Conservation (phyloP, 2,888 invertebrate species). For the Psylliodes chrysocephalus region DNA sequence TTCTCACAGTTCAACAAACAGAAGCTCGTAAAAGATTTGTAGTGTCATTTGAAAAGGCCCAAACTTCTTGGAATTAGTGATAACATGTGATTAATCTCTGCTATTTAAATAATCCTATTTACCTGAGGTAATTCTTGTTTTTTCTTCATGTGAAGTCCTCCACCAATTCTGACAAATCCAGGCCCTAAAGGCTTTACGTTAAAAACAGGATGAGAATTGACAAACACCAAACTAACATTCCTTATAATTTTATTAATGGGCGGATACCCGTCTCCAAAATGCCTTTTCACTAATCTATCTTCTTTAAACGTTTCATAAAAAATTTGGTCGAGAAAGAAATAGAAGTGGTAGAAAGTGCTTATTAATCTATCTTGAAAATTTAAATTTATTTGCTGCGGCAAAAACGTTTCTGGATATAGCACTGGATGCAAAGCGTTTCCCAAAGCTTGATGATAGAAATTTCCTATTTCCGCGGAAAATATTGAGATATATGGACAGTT, state of each 20-base stretch:
- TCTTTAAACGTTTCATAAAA: constrained; percentile 33
- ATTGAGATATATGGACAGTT: constrained; percentile 47
- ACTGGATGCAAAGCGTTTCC: constrained; percentile 46
- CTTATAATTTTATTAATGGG: constrained; percentile 45
- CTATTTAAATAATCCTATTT: too few relatives aligned
- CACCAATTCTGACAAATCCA: too few relatives aligned
- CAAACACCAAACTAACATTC: constrained; percentile 60
- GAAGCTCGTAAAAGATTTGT: too few relatives aligned
- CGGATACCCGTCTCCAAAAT: constrained; percentile 46
- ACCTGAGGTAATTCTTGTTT: constrained; percentile 58
- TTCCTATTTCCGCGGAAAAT: constrained; percentile 40
- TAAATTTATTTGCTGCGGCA: constrained; percentile 47
- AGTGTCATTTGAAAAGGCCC: too few relatives aligned
- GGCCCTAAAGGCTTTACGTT: too few relatives aligned
- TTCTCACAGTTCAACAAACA: too few relatives aligned
- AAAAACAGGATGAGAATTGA: too few relatives aligned
- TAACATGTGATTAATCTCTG: too few relatives aligned
- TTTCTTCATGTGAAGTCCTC: constrained; percentile 62
- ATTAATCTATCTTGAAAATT: constrained; percentile 58
- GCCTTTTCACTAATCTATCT: constrained; percentile 37
- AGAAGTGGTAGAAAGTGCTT: constrained; percentile 39
- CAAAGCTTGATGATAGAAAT: constrained; percentile 36
- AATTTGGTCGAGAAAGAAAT: constrained; percentile 1
- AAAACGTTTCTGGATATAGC: constrained; percentile 43
- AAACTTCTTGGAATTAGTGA: too few relatives aligned